Conservation (phyloP, 2,797 vertebrate species). For the Serranus cabrilla region DNA sequence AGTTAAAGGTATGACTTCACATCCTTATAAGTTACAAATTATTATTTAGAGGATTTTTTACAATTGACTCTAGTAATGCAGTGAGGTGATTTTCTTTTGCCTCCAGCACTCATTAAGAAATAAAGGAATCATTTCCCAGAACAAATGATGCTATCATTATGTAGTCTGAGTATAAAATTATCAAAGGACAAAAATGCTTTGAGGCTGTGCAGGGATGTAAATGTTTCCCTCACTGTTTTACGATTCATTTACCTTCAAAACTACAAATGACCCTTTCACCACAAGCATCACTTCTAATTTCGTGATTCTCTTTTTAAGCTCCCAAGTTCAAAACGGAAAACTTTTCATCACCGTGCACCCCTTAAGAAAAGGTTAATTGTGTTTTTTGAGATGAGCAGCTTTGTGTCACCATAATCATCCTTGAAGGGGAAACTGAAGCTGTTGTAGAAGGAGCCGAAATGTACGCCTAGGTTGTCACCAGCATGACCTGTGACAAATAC, state of each 20-base stretch:
- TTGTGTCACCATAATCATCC: conserved; percentile 41
- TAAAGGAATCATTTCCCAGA: conserved; percentile 46
- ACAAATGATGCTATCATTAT: conserved; percentile 75
- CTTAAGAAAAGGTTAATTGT: conserved; percentile 54
- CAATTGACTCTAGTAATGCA: conserved; percentile 27
- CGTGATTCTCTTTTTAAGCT: conserved; percentile 42
- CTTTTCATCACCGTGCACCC: conserved; percentile 39
- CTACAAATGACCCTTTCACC: conserved; percentile 55
- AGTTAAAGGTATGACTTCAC: conserved; percentile 54
- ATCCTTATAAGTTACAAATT: conserved; percentile 36
- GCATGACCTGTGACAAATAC: conserved; percentile 45
- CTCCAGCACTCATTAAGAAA: conserved; percentile 48
- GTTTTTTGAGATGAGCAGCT: conserved; percentile 32
- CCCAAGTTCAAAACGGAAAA: conserved; percentile 46
- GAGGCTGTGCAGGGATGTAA: conserved; percentile 60
- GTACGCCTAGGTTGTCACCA: conserved; percentile 20
- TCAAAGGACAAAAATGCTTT: conserved; percentile 66
- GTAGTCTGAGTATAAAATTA: conserved; percentile 64
- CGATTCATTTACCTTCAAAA: conserved; percentile 69
- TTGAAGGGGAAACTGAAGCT: conserved; percentile 31
- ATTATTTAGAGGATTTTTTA: conserved; percentile 45
- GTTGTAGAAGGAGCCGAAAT: conserved; percentile 28
- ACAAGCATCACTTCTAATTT: conserved; percentile 68
- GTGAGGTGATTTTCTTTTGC: conserved; percentile 17
- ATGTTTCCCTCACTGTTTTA: conserved; percentile 58